These are phyloP conservation scores for Biston stratarius DNA, from an alignment of 2,888 invertebrate species.

Conservation along the genomic window DNA sequence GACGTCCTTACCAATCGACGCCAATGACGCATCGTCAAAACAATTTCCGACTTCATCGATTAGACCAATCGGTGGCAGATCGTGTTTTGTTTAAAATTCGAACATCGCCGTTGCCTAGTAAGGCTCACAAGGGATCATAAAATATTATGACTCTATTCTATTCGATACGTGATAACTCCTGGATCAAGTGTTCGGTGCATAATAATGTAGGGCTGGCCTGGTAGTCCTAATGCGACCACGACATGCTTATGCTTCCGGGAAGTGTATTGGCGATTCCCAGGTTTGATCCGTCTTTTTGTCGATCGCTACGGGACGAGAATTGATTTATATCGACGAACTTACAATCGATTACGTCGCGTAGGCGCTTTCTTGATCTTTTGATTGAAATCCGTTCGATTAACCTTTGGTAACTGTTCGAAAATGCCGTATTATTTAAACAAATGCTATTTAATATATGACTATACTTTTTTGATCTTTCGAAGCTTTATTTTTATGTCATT, in stretches of 20 bases:
- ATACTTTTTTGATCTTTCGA: too few relatives aligned
- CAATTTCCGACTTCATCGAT: slow-evolving; percentile 58
- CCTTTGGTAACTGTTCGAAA: neutral
- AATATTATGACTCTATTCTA: slow-evolving; percentile 85
- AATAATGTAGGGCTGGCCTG: slow-evolving; percentile 76
- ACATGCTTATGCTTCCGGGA: slow-evolving; percentile 81
- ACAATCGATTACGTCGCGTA: slow-evolving; percentile 22
- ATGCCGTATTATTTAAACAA: neutral
- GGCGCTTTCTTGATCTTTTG: slow-evolving; percentile 11
- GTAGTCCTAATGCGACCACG: slow-evolving; percentile 62
- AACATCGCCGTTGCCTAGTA: slow-evolving; percentile 75
- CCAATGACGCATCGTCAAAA: slow-evolving; percentile 40
- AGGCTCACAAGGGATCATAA: slow-evolving; percentile 85
- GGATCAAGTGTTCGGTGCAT: slow-evolving; percentile 80
- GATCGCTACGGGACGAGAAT: slow-evolving; percentile 37
- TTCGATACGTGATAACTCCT: slow-evolving; percentile 84
- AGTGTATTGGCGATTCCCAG: slow-evolving; percentile 66
- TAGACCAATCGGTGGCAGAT: slow-evolving; percentile 58
- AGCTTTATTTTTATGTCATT: neutral
- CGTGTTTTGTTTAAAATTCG: slow-evolving; percentile 79
- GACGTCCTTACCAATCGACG: slow-evolving; percentile 13
- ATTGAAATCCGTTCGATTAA: slow-evolving; percentile 11
- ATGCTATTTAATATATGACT: neutral
- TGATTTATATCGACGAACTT: slow-evolving; percentile 22
- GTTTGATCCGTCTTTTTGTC: slow-evolving; percentile 46